These are phyloP conservation scores for Gymnopithys bicolor DNA, from an alignment of 2,797 vertebrate species.

Conservation along the genomic window DNA sequence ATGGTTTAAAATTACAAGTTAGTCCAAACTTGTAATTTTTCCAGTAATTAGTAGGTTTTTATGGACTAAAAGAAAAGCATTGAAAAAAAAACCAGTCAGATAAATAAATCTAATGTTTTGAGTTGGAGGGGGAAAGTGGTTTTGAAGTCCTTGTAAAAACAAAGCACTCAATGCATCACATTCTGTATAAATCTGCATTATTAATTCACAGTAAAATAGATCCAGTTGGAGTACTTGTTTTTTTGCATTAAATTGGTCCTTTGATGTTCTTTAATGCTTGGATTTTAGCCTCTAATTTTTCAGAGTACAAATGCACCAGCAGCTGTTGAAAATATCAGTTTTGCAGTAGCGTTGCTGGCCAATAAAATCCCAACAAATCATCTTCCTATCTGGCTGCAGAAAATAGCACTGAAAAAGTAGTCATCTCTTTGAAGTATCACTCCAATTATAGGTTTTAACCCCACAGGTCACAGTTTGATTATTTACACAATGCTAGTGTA, in stretches of 20 bases:
- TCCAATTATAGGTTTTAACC: slow-evolving; percentile 99
- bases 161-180: slow-evolving; percentile 42
- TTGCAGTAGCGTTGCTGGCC: slow-evolving; percentile 80
- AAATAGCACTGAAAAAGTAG: slow-evolving; percentile 88
- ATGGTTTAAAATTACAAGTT: slow-evolving; percentile 35
- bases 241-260: slow-evolving; percentile 84
- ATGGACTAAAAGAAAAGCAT: not conserved
- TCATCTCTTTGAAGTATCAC: slow-evolving; percentile 98
- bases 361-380: slow-evolving; percentile 80
- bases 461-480: slow-evolving; percentile 96
- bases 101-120: slow-evolving; percentile 47
- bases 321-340: slow-evolving; percentile 88
- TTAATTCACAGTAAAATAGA: slow-evolving; percentile 80
- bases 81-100: slow-evolving; percentile 17
- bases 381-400: slow-evolving; percentile 80
- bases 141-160: slow-evolving; percentile 59
- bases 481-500: slow-evolving; percentile 97
- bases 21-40: slow-evolving; percentile 22
- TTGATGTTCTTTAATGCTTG: slow-evolving; percentile 85
- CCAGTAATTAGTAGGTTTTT: slow-evolving; percentile 25
- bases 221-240: slow-evolving; percentile 81
- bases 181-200: slow-evolving; percentile 80
- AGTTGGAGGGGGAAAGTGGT: slow-evolving; percentile 22
- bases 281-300: slow-evolving; percentile 85
- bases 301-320: slow-evolving; percentile 81